phyloP scores from a whole-genome alignment of 2,888 invertebrate genomes.

The Octonoba sinensis region DNA sequence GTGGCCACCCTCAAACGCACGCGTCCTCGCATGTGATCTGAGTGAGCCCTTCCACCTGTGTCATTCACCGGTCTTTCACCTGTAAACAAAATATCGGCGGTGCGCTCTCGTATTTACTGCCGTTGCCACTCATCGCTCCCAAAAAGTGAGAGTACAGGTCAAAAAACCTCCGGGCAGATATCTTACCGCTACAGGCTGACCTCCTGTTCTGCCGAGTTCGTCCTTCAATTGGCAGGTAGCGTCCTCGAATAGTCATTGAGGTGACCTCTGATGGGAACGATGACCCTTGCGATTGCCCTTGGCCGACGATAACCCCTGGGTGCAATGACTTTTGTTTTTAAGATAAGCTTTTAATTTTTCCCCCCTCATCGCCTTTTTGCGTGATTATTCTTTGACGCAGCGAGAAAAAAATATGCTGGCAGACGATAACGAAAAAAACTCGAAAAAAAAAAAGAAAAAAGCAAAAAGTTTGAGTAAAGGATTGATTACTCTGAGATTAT shows the following conservation, averaged over 20 bases:
- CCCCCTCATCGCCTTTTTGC: too few species aligned
- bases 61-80: constrained; percentile 50
- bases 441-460: too few species aligned
- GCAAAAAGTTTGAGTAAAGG: too few species aligned
- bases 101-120: too few species aligned
- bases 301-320: constrained; percentile 24
- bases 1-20: too few species aligned
- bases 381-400: too few species aligned
- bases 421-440: too few species aligned
- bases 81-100: constrained; percentile 27
- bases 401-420: too few species aligned
- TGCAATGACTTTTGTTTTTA: constrained; percentile 52
- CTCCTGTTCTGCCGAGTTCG: constrained; percentile 18
- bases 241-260: constrained; percentile 43
- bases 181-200: constrained; percentile 15
- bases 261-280: constrained; percentile 34
- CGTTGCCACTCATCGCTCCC: constrained; percentile 1
- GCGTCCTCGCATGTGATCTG: too few species aligned
- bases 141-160: constrained; percentile 40
- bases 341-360: neutral
- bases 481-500: too few species aligned
- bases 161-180: neutral
- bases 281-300: constrained; percentile 37
- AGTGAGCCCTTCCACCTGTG: neutral
- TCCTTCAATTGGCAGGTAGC: constrained; percentile 56